phyloP scores from a whole-genome alignment of 2,888 invertebrate genomes.

The Phania funesta region DNA sequence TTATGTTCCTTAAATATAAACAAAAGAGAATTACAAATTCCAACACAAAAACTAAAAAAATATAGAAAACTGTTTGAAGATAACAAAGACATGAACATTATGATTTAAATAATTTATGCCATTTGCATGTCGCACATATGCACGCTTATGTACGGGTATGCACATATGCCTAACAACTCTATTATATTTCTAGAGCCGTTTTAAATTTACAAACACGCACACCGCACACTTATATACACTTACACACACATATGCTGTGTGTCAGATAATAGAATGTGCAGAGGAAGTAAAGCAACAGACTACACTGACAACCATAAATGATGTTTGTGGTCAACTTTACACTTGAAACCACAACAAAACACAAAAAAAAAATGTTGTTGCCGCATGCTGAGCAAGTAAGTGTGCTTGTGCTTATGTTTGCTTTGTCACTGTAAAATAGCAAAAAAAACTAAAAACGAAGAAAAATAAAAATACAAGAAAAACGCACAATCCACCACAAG shows the following conservation, averaged over 20 bases:
- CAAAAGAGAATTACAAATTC: slow-evolving; percentile 44
- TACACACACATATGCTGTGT: not conserved
- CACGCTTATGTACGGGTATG: not conserved
- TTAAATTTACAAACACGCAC: not conserved
- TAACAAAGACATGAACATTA: slow-evolving; percentile 58
- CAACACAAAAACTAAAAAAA: slow-evolving; percentile 46
- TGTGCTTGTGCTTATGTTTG: slow-evolving; percentile 17
- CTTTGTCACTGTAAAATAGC: not conserved
- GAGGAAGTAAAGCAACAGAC: slow-evolving; percentile 47
- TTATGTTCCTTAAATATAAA: slow-evolving; percentile 38
- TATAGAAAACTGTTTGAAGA: slow-evolving; percentile 16
- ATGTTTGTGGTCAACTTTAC: slow-evolving; percentile 78
- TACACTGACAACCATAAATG: slow-evolving; percentile 73
- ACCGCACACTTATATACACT: slow-evolving; percentile 1
- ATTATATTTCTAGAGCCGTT: not conserved
- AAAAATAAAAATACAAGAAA: slow-evolving; percentile 2
- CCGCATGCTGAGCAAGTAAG: slow-evolving; percentile 44
- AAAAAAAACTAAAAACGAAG: slow-evolving; percentile 8
- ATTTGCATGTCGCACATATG: not conserved
- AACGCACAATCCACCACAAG: slow-evolving; percentile 54
- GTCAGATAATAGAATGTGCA: slow-evolving; percentile 20
- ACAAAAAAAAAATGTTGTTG: slow-evolving; percentile 57
- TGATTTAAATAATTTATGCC: slow-evolving; percentile 56
- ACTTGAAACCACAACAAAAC: slow-evolving; percentile 61
- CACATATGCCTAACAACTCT: slow-evolving; percentile 2